Percentiles rank a stretch among this genome's conserved stretches.
Conservation (phyloP, 2,797 vertebrate genomes). For the Gymnocypris eckloni region DNA sequence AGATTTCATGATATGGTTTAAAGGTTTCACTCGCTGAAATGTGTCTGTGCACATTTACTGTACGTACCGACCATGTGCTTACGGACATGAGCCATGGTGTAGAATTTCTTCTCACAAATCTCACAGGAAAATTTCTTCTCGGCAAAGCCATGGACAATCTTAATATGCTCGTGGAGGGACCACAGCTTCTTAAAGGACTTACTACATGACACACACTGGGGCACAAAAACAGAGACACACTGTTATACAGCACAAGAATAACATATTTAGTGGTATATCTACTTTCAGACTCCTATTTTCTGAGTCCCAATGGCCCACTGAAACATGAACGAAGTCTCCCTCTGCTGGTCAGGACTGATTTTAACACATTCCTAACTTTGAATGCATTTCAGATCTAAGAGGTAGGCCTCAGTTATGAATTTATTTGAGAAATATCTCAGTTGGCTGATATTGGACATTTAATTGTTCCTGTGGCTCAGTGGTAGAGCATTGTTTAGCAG, state of each 20-base stretch:
- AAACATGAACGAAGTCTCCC: conserved; percentile 18
- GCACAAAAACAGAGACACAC: conserved; percentile 38
- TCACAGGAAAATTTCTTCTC: conserved; percentile 99
- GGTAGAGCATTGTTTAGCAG: no score
- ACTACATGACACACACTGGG: conserved; percentile 95
- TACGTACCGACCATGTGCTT: conserved; percentile 97
- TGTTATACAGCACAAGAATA: background rate
- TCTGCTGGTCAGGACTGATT: conserved; percentile 24
- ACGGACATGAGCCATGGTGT: conserved; percentile 97
- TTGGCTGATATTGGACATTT: background rate
- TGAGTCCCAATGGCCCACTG: background rate
- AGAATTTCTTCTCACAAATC: conserved; percentile 99
- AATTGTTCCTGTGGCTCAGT: background rate
- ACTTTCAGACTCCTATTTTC: background rate
- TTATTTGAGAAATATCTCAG: background rate
- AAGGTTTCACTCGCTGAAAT: background rate
- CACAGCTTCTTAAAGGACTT: conserved; percentile 99
- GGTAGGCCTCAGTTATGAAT: background rate
- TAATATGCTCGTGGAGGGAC: conserved; percentile 98
- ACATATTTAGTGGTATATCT: background rate
- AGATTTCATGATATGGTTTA: background rate
- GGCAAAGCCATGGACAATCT: conserved; percentile 96
- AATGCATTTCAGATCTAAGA: background rate
- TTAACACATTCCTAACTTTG: background rate
- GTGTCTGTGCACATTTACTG: conserved; percentile 52